phyloP scores from a whole-genome alignment of 2,888 invertebrate species.

The Pyralis farinalis region DNA sequence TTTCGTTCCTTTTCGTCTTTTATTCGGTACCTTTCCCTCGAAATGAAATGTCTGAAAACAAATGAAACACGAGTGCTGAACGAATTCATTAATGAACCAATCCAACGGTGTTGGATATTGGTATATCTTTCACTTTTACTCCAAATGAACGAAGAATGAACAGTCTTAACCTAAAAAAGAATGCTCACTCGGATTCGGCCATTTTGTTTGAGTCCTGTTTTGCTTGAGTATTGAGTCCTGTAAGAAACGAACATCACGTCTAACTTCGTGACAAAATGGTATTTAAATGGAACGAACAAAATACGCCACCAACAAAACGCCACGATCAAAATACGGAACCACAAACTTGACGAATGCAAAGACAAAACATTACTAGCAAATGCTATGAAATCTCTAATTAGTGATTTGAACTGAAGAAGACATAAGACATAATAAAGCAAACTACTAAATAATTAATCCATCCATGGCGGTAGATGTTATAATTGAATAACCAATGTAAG shows the following conservation, averaged over 20 bases:
- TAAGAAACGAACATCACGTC: slow-evolving; percentile 16
- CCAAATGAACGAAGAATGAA: slow-evolving; percentile 23
- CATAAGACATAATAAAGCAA: slow-evolving; percentile 16
- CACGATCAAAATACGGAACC: slow-evolving; percentile 23
- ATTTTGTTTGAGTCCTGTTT: no score
- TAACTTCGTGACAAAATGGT: slow-evolving; percentile 19
- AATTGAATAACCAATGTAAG: no score
- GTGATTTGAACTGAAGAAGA: slow-evolving; percentile 22
- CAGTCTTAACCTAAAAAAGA: slow-evolving; percentile 19
- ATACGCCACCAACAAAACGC: slow-evolving; percentile 20
- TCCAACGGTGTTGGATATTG: slow-evolving; percentile 17
- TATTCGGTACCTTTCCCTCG: slow-evolving; percentile 7
- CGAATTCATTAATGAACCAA: slow-evolving; percentile 24
- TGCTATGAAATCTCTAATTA: slow-evolving; percentile 22
- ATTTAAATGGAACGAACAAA: slow-evolving; percentile 23
- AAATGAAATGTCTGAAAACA: slow-evolving; percentile 15
- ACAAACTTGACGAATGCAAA: slow-evolving; percentile 23
- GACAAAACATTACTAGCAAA: slow-evolving; percentile 18
- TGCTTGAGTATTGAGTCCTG: slow-evolving; percentile 13
- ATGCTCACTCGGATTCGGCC: slow-evolving; percentile 22
- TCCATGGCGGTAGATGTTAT: no score
- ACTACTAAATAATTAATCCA: slow-evolving; percentile 17
- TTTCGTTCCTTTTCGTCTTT: slow-evolving; percentile 17
- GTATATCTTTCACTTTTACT: slow-evolving; percentile 21
- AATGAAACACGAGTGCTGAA: slow-evolving; percentile 21